Evolutionary conservation across 2,797 vertebrate genomes (phyloP), one percentile per base, ranked within the genome.

Genomic region (Monodelphis domestica): DNA sequence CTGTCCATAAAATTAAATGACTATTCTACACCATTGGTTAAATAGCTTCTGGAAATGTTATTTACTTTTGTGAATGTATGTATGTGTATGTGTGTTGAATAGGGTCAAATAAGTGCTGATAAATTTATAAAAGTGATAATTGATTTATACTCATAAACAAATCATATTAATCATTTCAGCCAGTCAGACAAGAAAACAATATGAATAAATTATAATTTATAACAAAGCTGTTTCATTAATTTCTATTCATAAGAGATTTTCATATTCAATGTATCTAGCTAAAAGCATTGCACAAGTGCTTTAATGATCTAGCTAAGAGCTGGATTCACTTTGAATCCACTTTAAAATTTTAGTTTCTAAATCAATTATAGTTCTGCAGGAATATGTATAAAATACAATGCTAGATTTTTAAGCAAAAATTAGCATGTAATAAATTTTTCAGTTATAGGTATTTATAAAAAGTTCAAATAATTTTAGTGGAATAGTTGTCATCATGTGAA

Each of bases 61-160:
- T 38, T 12, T 91, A 70, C n/a, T 91, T 94, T 53, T 38, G 15
- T 70, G 15, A 2, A 28, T 29, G 55, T 29, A 28, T 29, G 55
- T 56, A 55, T 56, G 24, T 28, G 55, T 56, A 26, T 56, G 55
- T 56, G 15, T 50, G 53, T 4, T 93, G 54, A 88, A 70, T 89
- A 7, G 1, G 57, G 15, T 11, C 88, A 54, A 93, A 95, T 97
- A 98, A 97, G 97, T 98, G 97, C 94, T 97, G 96, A 98, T 97
- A 98, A 98, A 98, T 96, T 96, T 97, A 96, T 98, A 96, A 97
- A 96, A 96, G 97, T 97, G 96, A 92, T 98, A 98, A 98, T 98
- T 97, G 98, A 98, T 96, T 98, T 95, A 96, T 91, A 97, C 96
- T 93, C 96, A 90, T 94, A 54, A 92, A 84, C 90, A 90, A 93